phyloP scores from a whole-genome alignment of 2,797 vertebrate genomes.

The Cryptoprocta ferox region DNA sequence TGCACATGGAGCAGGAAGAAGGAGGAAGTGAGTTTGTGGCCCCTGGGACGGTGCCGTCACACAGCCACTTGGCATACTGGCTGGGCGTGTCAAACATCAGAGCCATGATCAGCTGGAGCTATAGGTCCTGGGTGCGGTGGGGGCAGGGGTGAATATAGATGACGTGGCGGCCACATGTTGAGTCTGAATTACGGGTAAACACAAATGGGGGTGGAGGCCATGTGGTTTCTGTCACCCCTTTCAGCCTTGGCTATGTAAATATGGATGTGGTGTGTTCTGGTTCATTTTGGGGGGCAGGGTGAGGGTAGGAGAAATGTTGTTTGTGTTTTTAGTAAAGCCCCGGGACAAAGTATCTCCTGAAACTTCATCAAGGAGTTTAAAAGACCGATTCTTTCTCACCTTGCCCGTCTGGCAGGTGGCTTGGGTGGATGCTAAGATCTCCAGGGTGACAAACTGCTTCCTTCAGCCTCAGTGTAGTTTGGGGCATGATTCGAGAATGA shows the following conservation, averaged over 20 bases:
- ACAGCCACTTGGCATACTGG: background rate
- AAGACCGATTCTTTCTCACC: background rate
- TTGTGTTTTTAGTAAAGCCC: background rate
- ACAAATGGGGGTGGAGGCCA: fast-evolving
- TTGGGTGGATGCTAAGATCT: background rate
- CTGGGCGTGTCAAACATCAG: background rate
- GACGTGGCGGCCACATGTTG: fast-evolving
- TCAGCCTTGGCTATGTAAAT: background rate
- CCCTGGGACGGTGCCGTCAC: background rate
- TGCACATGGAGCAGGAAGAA: background rate
- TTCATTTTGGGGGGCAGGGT: too few species aligned
- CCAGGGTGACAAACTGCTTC: background rate
- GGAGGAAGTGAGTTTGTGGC: background rate
- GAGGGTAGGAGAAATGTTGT: background rate
- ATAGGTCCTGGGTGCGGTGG: too few species aligned
- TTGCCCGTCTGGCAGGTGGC: background rate
- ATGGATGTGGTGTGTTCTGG: background rate
- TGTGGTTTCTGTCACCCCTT: background rate
- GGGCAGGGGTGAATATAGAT: background rate
- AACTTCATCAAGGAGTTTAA: background rate
- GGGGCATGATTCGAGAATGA: background rate
- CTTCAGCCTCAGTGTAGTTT: background rate
- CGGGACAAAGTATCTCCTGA: background rate
- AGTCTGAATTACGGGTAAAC: fast-evolving
- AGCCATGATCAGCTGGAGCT: background rate